Evolutionary conservation across 1,140 invertebrate genomes (phyloP).

Genomic region (Thereuonema tuberculata): DNA sequence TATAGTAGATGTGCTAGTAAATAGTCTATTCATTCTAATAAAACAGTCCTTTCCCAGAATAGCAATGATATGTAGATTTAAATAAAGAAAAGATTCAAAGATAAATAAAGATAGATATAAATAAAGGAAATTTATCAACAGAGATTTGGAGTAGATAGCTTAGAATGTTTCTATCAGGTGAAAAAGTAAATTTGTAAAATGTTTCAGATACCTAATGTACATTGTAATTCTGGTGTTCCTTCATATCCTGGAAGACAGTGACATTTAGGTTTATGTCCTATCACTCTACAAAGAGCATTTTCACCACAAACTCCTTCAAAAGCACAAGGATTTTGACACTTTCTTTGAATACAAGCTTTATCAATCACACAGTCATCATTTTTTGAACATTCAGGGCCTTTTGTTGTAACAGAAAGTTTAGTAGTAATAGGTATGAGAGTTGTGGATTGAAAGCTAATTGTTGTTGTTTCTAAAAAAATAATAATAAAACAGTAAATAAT

Average conservation of each 20-base stretch:
- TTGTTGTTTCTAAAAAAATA: neutral
- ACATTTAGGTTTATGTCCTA: conserved; percentile 19
- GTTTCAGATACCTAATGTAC: neutral
- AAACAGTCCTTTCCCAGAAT: too few relatives aligned
- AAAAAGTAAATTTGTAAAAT: too few relatives aligned
- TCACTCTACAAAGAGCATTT: conserved; percentile 33
- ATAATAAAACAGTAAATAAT: conserved; percentile 3
- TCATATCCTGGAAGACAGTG: conserved; percentile 1
- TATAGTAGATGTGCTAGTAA: too few relatives aligned
- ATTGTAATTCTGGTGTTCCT: neutral
- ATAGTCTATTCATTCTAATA: too few relatives aligned
- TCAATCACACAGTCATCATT: conserved; percentile 48
- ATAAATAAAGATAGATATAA: too few relatives aligned
- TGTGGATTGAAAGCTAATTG: neutral
- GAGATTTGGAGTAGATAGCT: too few relatives aligned
- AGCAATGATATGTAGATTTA: too few relatives aligned
- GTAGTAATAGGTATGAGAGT: conserved; percentile 33
- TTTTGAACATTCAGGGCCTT: conserved; percentile 37
- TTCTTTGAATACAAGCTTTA: conserved; percentile 29
- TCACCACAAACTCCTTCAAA: conserved; percentile 26
- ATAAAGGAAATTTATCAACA: too few relatives aligned
- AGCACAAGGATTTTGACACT: conserved; percentile 25
- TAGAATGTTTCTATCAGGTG: too few relatives aligned
- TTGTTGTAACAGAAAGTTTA: conserved; percentile 17
- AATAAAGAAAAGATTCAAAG: too few relatives aligned